Evolutionary conservation across 2,888 invertebrate species (phyloP), one percentile per base, ranked within the genome.

Genomic region (Platerodrilus igneus): DNA sequence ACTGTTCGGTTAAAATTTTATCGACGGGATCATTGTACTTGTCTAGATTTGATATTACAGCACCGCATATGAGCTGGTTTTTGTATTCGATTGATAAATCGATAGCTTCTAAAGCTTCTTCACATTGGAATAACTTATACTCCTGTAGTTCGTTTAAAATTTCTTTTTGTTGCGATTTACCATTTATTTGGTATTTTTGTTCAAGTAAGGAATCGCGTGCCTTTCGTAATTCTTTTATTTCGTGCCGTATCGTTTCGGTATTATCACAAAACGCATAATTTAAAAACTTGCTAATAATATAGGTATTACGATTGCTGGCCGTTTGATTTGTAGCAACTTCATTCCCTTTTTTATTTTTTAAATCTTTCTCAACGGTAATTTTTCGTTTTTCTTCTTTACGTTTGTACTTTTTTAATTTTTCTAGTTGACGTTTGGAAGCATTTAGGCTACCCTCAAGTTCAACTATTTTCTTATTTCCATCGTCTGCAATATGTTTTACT

Each of bases 21-120:
- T 87, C 86, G 0, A 83, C 83, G 48, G 81, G 74, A 53, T 81
- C 81, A 25, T 78, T 76, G 31, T 76, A 48, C 6, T 66, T 52
- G 18, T 57, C 56, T 11, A 58, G 32, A 5, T 7, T 17, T 48
- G 47, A 34, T 8, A 55, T 61, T 18, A 51, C 46, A 46, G 79
- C 76, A 0, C 87, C 88, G 60, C 87, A 86, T 35, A 93, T 87
- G 49, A 88, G 71, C 60, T 91, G 91, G 63, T 92, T 93, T 67
- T 93, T 94, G 60, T 86, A 90, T 59, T 94, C 93, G 55, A 94
- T 92, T 26, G 91, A 89, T 5, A 89, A 85, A 64, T 95, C 94
- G 37, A 94, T 86, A 2, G 90, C 91, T 69, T 92, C 93, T 48
- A 94, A 86, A 0, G 90, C 90, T 67, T 94, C 94, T 63, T 93